Evolutionary conservation across 2,113 vertebrate genomes (phyloP), one percentile per base, ranked within the genome.

Genomic region (Siniperca chuatsi): DNA sequence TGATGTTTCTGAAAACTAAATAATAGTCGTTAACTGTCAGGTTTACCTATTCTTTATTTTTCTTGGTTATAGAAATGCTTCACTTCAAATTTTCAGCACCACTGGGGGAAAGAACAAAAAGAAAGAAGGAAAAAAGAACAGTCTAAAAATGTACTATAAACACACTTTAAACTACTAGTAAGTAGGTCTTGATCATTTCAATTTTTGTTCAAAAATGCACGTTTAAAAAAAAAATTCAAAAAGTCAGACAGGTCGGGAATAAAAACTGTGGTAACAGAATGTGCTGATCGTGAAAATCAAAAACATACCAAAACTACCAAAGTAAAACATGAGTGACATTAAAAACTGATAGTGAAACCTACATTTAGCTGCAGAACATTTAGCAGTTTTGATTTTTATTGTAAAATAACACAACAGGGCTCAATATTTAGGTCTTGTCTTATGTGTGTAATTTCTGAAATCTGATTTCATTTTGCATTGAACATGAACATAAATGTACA

Each of bases 1-100:
- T 66, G 42, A 67, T 35, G 25, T 15, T 73, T 69, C 37, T 72
- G 83, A 25, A 64, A 50, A 62, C 44, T 4, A 60, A 81, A 75
- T 37, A 11, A 40, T 55, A 33, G 1, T 70, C 18, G 6, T 46
- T 64, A 81, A 73, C 58, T 60, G 60, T 52, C 8, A 52, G 75
- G 25, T 78, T 60, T 35, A 75, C 25, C 35, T 65, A 6, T 66
- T 78, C 8, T 37, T 84, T 40, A 40, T 25, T 65, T 37, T 35
- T 74, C 40, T 35, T 68, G 13, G 37, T 73, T 68, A 60, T 35
- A 21, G 21, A 13, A 60, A 23, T 50, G 20, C 55, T 46, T 61
- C 73, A 71, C 23, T 58, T 81, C 21, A 70, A 1, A 52, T 50
- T 73, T 65, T 57, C 15, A 75, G 4, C 9, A 68, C 65, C 23